A percentile compares a stretch with the other conserved stretches of the same genome.
phyloP scores from a whole-genome alignment of 2,888 invertebrate species.

The Sphaerolaimus hirsutus region DNA sequence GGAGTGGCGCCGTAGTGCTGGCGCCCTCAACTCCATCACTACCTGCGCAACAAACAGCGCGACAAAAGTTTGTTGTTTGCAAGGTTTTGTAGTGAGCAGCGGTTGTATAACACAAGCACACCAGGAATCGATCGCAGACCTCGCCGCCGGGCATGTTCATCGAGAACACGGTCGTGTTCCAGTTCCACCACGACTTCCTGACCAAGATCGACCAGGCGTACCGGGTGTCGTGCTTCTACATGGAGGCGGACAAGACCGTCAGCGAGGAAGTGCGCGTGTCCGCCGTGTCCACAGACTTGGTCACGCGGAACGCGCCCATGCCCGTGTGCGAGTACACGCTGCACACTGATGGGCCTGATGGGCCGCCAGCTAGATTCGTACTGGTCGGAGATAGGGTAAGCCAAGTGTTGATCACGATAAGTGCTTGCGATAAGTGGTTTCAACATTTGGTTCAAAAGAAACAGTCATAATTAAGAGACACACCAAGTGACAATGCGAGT shows the following conservation, averaged over 20 bases:
- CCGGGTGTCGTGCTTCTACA: not conserved
- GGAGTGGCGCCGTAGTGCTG: too few species aligned
- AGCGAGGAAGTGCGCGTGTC: not conserved
- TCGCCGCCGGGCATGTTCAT: not conserved
- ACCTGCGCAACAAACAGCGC: too few species aligned
- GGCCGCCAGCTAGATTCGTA: conserved; percentile 3
- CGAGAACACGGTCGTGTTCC: not conserved
- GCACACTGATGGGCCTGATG: conserved; percentile 2
- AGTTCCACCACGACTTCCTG: not conserved
- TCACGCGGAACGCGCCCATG: conserved; percentile 1
- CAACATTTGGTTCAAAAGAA: too few species aligned
- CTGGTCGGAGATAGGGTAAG: conserved; percentile 4
- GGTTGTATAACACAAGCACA: too few species aligned
- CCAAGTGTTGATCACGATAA: too few species aligned
- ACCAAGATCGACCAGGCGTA: not conserved
- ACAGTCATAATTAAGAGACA: too few species aligned
- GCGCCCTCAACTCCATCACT: too few species aligned
- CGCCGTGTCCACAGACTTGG: not conserved
- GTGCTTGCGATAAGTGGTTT: too few species aligned
- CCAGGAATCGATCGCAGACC: not conserved
- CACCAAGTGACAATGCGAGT: too few species aligned
- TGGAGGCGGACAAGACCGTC: not conserved
- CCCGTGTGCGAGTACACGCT: conserved; percentile 3
- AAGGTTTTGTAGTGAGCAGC: too few species aligned
- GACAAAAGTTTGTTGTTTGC: too few species aligned